These are phyloP conservation scores for Pristiophorus japonicus DNA, from an alignment of 2,113 vertebrate species.

Conservation along the genomic window DNA sequence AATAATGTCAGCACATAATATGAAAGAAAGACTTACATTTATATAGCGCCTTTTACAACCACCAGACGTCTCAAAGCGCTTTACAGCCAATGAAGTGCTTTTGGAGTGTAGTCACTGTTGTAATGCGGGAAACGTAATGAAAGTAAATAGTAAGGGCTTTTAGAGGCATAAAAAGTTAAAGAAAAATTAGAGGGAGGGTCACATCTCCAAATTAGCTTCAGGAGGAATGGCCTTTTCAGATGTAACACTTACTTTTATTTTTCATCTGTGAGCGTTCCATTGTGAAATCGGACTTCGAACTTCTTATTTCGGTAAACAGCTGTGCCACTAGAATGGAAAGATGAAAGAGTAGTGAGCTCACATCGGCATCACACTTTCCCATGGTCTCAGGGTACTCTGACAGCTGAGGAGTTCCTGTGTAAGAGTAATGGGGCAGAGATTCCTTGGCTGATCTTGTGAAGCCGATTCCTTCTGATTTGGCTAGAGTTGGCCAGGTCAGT, in stretches of 20 bases:
- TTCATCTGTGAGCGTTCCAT: constrained; percentile 12
- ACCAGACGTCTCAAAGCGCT: too few relatives aligned
- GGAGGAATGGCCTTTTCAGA: not conserved
- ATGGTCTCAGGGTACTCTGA: not conserved
- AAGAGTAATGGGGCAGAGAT: not conserved
- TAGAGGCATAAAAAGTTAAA: not conserved
- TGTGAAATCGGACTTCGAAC: not conserved
- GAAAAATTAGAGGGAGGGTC: not conserved
- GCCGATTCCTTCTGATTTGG: too few relatives aligned
- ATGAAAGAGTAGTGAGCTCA: not conserved
- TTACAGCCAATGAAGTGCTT: too few relatives aligned
- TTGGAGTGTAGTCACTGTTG: too few relatives aligned
- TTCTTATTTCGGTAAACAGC: constrained; percentile 5
- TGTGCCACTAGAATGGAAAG: not conserved
- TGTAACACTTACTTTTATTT: not conserved
- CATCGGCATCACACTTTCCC: not conserved
- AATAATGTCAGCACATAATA: not conserved
- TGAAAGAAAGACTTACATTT: too few relatives aligned
- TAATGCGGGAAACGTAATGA: too few relatives aligned
- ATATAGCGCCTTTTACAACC: too few relatives aligned
- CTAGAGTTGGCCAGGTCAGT: not conserved
- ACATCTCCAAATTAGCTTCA: not conserved
- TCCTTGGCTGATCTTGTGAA: too few relatives aligned
- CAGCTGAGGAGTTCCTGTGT: too few relatives aligned
- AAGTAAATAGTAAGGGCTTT: not conserved